Evolutionary conservation across 2,888 invertebrate species (phyloP).

Genomic region (Punctoribates punctum): DNA sequence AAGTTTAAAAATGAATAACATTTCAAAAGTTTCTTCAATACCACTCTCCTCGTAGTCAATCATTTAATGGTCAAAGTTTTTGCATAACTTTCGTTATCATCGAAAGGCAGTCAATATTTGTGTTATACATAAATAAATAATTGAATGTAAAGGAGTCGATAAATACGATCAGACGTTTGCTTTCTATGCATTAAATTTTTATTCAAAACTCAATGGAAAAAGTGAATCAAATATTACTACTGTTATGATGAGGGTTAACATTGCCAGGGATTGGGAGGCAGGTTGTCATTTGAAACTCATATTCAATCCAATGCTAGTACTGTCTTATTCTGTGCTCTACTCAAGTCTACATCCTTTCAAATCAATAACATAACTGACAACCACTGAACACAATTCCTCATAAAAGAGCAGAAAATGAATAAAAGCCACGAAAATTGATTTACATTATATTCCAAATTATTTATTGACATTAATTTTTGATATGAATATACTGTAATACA

Average conservation of each 20-base stretch:
- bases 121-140: conserved; percentile 29
- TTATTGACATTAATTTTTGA: conserved; percentile 17
- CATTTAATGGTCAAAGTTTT: no score
- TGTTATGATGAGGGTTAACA: neutral
- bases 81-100: no score
- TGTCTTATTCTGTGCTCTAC: neutral
- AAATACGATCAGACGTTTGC: conserved; percentile 18
- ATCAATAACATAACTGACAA: conserved; percentile 28
- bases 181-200: conserved; percentile 34
- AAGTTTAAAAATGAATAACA: no score
- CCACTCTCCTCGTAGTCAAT: no score
- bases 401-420: neutral
- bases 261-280: conserved; percentile 19
- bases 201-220: conserved; percentile 4
- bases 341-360: conserved; percentile 14
- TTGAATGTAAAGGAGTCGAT: conserved; percentile 10
- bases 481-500: neutral
- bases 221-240: conserved; percentile 12
- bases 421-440: conserved; percentile 22
- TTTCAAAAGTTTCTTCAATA: no score
- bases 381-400: neutral
- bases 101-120: neutral
- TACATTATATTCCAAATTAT: conserved; percentile 21
- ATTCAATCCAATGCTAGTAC: conserved; percentile 3
- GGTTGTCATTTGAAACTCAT: conserved; percentile 34